Conservation (phyloP, 2,797 vertebrate species). For the Pangasius macronema region DNA sequence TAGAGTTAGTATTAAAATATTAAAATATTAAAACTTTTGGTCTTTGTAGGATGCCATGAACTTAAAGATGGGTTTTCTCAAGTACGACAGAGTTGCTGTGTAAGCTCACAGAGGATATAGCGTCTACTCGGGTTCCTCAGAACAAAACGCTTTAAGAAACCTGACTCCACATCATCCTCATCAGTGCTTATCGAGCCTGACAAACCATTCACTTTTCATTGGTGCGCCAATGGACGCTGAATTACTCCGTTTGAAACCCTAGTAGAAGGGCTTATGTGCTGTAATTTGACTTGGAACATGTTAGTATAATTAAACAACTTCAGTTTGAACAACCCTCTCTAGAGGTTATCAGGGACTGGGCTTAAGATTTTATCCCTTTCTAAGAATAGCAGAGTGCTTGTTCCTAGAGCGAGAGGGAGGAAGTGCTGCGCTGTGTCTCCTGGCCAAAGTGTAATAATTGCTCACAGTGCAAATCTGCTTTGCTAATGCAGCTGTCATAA, state of each 20-base stretch:
- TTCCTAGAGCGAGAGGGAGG: neutral
- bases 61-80: neutral
- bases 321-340: neutral
- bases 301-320: neutral
- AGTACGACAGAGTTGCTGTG: neutral
- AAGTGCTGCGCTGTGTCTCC: neutral
- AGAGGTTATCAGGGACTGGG: neutral
- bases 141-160: slow-evolving; percentile 22
- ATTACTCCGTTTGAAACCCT: neutral
- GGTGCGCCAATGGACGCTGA: neutral
- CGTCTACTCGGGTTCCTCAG: neutral
- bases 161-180: slow-evolving; percentile 17
- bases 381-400: neutral
- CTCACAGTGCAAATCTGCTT: slow-evolving; percentile 23
- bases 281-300: neutral
- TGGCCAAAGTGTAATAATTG: neutral
- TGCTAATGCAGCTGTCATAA: slow-evolving; percentile 32
- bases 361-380: neutral
- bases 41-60: neutral
- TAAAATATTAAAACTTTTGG: neutral
- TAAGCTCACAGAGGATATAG: neutral
- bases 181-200: neutral
- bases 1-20: neutral
- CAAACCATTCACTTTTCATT: neutral
- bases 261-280: neutral